Percentiles rank a stretch among this genome's conserved stretches.
phyloP scores from a whole-genome alignment of 2,888 invertebrate genomes.

The Micropterix aruncella region DNA sequence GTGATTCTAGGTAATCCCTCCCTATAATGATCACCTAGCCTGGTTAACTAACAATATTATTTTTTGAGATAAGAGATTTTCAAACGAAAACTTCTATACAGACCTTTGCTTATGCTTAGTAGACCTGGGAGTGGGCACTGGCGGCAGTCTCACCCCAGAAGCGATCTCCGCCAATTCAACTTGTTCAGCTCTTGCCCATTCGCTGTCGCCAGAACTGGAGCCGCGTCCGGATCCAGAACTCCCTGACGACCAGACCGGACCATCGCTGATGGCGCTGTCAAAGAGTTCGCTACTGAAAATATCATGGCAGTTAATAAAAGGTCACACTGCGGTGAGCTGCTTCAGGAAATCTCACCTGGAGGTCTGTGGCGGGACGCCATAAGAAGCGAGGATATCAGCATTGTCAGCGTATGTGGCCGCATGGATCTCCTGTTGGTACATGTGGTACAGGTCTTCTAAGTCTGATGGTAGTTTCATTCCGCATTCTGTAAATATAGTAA shows the following conservation, averaged over 20 bases:
- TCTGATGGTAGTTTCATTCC: conserved; percentile 59
- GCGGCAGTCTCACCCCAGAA: conserved; percentile 20
- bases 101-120: no score
- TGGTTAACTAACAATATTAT: no score
- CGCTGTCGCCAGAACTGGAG: conserved; percentile 26
- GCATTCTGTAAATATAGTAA: no score
- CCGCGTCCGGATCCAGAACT: conserved; percentile 35
- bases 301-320: no score
- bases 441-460: conserved; percentile 62
- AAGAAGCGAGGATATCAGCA: conserved; percentile 37
- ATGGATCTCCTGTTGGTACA: conserved; percentile 80
- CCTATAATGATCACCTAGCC: no score
- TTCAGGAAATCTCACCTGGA: conserved; percentile 37
- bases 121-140: conserved; percentile 21
- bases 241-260: conserved; percentile 30
- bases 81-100: no score
- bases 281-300: not conserved
- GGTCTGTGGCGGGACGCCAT: conserved; percentile 49
- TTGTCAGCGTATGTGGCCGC: conserved; percentile 61
- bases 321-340: no score
- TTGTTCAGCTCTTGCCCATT: not conserved
- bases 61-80: no score
- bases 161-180: not conserved
- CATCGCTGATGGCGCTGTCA: not conserved
- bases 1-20: no score